A percentile compares a stretch with the other conserved stretches of the same genome.
These are phyloP conservation scores for Radopholus similis DNA, from an alignment of 1,140 invertebrate species.

Conservation along the genomic window DNA sequence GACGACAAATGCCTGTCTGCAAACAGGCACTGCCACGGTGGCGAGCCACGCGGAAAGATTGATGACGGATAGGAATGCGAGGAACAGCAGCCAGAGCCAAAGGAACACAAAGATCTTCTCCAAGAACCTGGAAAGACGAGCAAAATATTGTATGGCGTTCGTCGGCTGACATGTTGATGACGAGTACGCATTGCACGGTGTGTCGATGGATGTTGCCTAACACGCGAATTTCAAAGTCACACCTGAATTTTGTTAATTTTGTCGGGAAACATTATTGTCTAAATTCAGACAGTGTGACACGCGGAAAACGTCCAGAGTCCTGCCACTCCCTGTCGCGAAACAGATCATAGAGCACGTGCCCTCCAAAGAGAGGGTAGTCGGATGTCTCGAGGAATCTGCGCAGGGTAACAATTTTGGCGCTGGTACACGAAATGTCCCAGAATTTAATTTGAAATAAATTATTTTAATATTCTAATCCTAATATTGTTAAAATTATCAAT, in stretches of 20 bases:
- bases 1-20: conserved; percentile 51
- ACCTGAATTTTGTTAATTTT: conserved; percentile 18
- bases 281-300: conserved; percentile 62
- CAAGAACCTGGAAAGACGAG: conserved; percentile 42
- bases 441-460: too few species aligned
- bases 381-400: conserved; percentile 61
- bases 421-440: too few species aligned
- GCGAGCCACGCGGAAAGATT: conserved; percentile 57
- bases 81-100: conserved; percentile 57
- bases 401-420: neutral
- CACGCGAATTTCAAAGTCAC: conserved; percentile 62
- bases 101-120: conserved; percentile 61
- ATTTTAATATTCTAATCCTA: too few species aligned
- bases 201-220: conserved; percentile 62
- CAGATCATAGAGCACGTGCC: conserved; percentile 63
- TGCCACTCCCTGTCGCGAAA: conserved; percentile 58
- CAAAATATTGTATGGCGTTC: neutral
- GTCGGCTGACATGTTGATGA: conserved; percentile 46
- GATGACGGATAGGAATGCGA: conserved; percentile 47
- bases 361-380: conserved; percentile 64
- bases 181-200: conserved; percentile 61
- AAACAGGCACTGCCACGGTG: conserved; percentile 46
- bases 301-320: conserved; percentile 61
- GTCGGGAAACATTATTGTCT: neutral
- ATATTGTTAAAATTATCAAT: too few species aligned